These are phyloP conservation scores for Schizaphis graminum DNA, from an alignment of 2,888 invertebrate species.

Conservation along the genomic window DNA sequence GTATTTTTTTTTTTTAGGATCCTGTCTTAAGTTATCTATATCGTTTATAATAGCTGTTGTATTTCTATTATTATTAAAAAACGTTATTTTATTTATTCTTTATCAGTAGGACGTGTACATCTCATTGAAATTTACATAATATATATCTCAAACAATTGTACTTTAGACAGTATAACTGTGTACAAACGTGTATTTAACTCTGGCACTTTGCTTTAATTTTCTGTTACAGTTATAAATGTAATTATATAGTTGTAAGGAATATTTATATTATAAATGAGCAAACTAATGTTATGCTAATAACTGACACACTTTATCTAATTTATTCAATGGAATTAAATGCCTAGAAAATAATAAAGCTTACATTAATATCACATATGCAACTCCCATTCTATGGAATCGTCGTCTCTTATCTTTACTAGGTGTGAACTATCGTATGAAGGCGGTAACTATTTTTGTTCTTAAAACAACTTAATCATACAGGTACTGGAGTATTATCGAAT, in stretches of 20 bases:
- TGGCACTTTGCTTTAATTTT: constrained; percentile 14
- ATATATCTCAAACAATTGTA: constrained; percentile 1
- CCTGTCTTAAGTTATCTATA: neutral
- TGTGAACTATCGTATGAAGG: constrained; percentile 37
- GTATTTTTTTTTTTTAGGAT: neutral
- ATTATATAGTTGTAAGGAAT: constrained; percentile 36
- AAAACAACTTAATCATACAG: neutral
- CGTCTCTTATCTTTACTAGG: constrained; percentile 50
- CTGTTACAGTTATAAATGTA: constrained; percentile 22
- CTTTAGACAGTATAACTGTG: neutral
- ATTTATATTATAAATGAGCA: constrained; percentile 27
- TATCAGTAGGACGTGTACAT: constrained; percentile 6
- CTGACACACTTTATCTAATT: constrained; percentile 54
- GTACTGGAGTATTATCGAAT: constrained; percentile 39
- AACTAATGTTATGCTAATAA: constrained; percentile 55
- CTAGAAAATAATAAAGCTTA: constrained; percentile 30
- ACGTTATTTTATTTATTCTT: constrained; percentile 7
- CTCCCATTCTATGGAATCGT: neutral
- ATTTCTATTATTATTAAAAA: neutral
- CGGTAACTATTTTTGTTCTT: neutral
- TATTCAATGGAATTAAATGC: constrained; percentile 33
- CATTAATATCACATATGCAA: constrained; percentile 10
- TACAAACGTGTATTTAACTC: neutral
- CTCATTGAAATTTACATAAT: neutral
- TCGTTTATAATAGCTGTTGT: neutral